These are phyloP conservation scores for Mormyrus iriodes DNA, from an alignment of 2,113 vertebrate species.

Conservation along the genomic window DNA sequence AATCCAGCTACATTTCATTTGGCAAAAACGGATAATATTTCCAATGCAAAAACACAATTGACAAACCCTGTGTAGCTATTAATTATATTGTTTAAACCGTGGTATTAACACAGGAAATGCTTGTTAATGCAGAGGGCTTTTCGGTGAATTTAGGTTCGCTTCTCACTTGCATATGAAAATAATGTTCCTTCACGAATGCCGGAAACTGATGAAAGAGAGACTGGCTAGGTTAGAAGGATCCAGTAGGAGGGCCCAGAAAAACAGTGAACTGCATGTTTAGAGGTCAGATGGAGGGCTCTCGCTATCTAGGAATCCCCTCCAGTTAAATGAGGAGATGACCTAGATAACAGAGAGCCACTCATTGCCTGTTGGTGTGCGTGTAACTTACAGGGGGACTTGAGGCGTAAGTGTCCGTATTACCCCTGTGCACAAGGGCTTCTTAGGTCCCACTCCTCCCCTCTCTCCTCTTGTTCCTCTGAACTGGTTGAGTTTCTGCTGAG, in stretches of 20 bases:
- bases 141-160: background rate
- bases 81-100: background rate
- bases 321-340: slow-evolving; percentile 51
- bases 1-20: background rate
- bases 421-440: slow-evolving; percentile 32
- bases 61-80: background rate
- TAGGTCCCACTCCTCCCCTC: background rate
- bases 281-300: slow-evolving; percentile 58
- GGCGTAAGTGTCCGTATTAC: slow-evolving; percentile 35
- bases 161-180: background rate
- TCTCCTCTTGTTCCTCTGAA: background rate
- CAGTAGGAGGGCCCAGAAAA: background rate
- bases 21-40: background rate
- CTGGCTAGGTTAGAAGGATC: background rate
- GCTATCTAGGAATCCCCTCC: slow-evolving; percentile 38
- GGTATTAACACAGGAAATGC: background rate
- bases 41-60: background rate
- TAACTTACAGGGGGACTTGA: slow-evolving; percentile 51
- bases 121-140: background rate
- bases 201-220: background rate
- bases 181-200: background rate
- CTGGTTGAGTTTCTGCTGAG: background rate
- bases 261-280: slow-evolving; percentile 35
- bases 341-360: slow-evolving; percentile 45
- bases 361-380: slow-evolving; percentile 50